Conservation (phyloP, 2,797 vertebrate genomes). For the Chelidonichthys spinosus region DNA sequence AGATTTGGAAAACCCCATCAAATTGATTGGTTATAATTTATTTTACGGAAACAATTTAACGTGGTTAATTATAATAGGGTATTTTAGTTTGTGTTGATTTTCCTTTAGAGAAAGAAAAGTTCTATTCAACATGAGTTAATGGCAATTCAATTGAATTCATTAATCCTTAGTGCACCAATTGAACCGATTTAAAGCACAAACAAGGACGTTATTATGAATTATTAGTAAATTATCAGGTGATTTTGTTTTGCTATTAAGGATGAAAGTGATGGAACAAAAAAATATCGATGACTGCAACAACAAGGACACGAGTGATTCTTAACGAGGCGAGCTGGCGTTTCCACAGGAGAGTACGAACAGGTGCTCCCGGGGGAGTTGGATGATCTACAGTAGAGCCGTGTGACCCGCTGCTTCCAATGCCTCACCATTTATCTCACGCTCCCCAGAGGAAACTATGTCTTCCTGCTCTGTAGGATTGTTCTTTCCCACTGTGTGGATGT, state of each 20-base stretch:
- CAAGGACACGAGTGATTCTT: too few species aligned
- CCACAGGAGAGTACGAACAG: not conserved
- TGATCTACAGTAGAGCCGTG: constrained; percentile 26
- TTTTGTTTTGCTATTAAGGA: not conserved
- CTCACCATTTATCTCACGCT: constrained; percentile 16
- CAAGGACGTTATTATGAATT: not conserved
- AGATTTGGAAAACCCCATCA: too few species aligned
- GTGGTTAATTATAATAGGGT: not conserved
- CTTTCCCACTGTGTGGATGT: not conserved
- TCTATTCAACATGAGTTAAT: not conserved
- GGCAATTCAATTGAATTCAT: not conserved
- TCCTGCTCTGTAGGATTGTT: constrained; percentile 6
- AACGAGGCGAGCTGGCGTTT: not conserved
- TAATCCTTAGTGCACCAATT: not conserved
- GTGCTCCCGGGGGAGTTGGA: constrained; percentile 21
- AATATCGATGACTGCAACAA: too few species aligned
- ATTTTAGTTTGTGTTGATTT: not conserved
- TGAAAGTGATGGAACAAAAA: too few species aligned
- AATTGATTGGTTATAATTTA: too few species aligned
- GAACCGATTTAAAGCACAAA: too few species aligned
- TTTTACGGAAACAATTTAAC: too few species aligned
- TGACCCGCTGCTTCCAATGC: constrained; percentile 26
- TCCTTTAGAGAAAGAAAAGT: not conserved
- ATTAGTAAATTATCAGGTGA: not conserved
- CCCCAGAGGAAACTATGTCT: constrained; percentile 1